Evolutionary conservation across 2,888 invertebrate genomes (phyloP), one percentile per base, ranked within the genome.

Genomic region (Synanthedon tipuliformis): DNA sequence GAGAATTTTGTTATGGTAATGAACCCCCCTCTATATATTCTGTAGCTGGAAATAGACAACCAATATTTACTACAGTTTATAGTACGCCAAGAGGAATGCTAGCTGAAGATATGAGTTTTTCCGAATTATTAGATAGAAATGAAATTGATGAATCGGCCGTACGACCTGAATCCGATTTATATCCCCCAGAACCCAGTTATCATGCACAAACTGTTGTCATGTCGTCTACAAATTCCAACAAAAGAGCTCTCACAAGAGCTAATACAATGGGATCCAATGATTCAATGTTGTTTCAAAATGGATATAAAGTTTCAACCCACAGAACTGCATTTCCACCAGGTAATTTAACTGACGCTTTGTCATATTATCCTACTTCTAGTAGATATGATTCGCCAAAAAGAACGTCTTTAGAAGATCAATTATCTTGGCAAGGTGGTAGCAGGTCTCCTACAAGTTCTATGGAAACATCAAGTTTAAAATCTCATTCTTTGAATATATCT

Each of bases 331-430:
- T 92, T 66, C 93, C 93, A 48, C 89, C 92, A 1, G 91, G 92
- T 4, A 91, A 89, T 69, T 89, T 95, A 23, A 95, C 94, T 0
- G 95, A 95, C 71, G 93, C 94, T 12, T 80, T 95, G 7, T 93
- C 93, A 0, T 95, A 94, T 64, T 95, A 95, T 74, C 95, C 95
- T 1, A 93, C 92, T 1, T 92, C 91, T 41, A 89, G 88, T 52
- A 78, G 90, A 58, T 90, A 91, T 61, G 91, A 91, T 51, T 81
- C 86, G 40, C 81, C 86, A 40, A 88, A 88, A 60, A 85, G 88
- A 69, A 72, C 89, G 51, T 89, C 90, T 50, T 84, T 89, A 50
- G 90, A 91, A 68, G 92, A 92, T 63, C 89, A 89, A 57, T 75
- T 86, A 34, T 88, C 89, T 13, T 92, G 91, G 91, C 78, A 89